Evolutionary conservation across 30 jellyfish, hydroid and myxozoan genomes (phyloP).

Genomic region (Aurelia sp.): DNA sequence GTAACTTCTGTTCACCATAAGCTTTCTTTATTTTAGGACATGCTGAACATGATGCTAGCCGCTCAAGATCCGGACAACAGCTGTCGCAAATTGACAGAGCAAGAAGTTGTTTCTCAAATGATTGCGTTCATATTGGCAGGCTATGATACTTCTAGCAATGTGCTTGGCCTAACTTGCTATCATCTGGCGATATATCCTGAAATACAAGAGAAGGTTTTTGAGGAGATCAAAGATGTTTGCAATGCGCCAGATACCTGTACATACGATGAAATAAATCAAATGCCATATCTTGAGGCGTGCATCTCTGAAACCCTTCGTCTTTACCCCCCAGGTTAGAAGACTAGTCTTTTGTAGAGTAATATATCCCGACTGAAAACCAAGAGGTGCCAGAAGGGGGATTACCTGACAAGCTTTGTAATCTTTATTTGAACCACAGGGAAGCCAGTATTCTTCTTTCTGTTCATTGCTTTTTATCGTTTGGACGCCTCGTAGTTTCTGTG

Average conservation of each 20-base stretch:
- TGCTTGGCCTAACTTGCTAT: constrained; percentile 50
- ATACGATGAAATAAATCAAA: constrained; percentile 46
- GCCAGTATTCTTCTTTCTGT: too few relatives aligned
- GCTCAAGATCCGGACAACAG: constrained; percentile 58
- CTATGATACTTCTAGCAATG: constrained; percentile 68
- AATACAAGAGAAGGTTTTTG: constrained; percentile 66
- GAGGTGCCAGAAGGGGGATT: too few relatives aligned
- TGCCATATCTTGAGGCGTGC: constrained; percentile 67
- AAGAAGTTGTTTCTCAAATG: constrained; percentile 66
- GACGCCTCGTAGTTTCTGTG: too few relatives aligned
- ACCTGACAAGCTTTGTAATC: too few relatives aligned
- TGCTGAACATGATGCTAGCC: constrained; percentile 45
- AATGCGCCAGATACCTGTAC: constrained; percentile 32
- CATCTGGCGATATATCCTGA: constrained; percentile 68
- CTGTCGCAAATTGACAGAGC: constrained; percentile 48
- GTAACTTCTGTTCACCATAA: too few relatives aligned
- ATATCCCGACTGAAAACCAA: too few relatives aligned
- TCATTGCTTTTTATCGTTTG: too few relatives aligned
- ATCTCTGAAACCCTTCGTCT: constrained; percentile 63
- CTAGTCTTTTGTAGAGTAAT: too few relatives aligned
- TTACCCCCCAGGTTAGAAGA: constrained; percentile 56
- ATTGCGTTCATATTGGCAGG: constrained; percentile 70
- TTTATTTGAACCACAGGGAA: too few relatives aligned
- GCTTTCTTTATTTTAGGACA: constrained; percentile 23
- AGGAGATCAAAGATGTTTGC: constrained; percentile 57